Percentiles rank a stretch among this genome's conserved stretches.
Evolutionary conservation across 2,888 invertebrate species (phyloP).

Genomic region (Andricus curvator): DNA sequence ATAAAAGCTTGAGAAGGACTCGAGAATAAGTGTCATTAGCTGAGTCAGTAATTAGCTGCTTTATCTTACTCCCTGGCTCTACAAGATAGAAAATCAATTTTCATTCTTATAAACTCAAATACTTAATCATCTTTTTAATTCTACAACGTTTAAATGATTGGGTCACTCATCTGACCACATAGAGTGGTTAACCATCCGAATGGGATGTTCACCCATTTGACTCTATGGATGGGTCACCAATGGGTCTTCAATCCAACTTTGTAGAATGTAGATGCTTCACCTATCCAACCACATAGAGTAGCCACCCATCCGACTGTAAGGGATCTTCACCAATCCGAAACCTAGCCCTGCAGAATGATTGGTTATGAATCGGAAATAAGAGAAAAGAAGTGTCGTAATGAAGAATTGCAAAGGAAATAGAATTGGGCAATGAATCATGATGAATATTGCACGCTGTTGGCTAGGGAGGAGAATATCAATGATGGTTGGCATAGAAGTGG

Average conservation of each 20-base stretch:
- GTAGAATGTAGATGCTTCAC: too few relatives aligned
- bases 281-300: too few relatives aligned
- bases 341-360: background rate
- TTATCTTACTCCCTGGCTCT: conserved; percentile 5
- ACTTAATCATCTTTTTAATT: background rate
- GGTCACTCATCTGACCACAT: too few relatives aligned
- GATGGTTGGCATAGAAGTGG: conserved; percentile 41
- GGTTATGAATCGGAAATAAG: background rate
- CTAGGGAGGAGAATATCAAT: conserved; percentile 26
- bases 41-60: conserved; percentile 25
- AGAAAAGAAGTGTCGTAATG: background rate
- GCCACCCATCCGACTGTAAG: too few relatives aligned
- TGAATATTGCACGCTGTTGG: conserved; percentile 17
- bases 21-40: conserved; percentile 37
- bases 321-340: too few relatives aligned
- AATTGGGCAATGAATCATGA: conserved; percentile 24
- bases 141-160: too few relatives aligned
- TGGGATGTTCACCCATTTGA: too few relatives aligned
- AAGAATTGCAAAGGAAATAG: background rate
- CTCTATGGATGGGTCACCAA: too few relatives aligned
- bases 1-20: conserved; percentile 40
- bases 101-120: background rate
- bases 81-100: conserved; percentile 15
- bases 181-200: too few relatives aligned
- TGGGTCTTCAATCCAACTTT: too few relatives aligned